phyloP scores from a whole-genome alignment of 2,797 vertebrate genomes.

The Ctenochaetus hawaiiensis region DNA sequence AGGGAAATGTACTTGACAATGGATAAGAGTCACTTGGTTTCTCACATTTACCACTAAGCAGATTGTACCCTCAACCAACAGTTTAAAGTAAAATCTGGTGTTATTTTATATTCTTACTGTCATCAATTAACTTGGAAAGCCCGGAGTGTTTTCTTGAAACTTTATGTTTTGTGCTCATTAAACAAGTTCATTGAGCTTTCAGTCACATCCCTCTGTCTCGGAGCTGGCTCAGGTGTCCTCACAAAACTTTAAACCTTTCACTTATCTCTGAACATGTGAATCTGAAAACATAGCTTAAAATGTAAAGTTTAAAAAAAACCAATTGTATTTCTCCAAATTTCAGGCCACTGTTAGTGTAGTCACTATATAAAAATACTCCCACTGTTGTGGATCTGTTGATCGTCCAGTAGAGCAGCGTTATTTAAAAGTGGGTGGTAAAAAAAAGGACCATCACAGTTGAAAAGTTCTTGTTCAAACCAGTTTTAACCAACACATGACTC shows the following conservation, averaged over 20 bases:
- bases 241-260: background rate
- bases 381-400: background rate
- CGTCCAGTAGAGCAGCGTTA: no score
- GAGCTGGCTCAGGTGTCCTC: background rate
- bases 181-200: background rate
- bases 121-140: background rate
- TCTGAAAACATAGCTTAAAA: background rate
- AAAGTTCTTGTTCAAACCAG: background rate
- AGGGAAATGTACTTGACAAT: slow-evolving; percentile 64
- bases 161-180: background rate
- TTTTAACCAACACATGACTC: background rate
- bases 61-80: slow-evolving; percentile 42
- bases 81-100: slow-evolving; percentile 8
- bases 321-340: no score
- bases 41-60: slow-evolving; percentile 35
- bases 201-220: background rate
- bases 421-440: background rate
- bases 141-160: background rate
- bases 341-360: background rate
- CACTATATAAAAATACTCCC: background rate
- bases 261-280: background rate
- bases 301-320: background rate
- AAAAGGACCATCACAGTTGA: background rate
- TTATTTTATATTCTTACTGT: slow-evolving; percentile 6
- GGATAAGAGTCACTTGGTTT: slow-evolving; percentile 44